phyloP scores from a whole-genome alignment of 2,113 vertebrate species.

The Charadrius vociferus region DNA sequence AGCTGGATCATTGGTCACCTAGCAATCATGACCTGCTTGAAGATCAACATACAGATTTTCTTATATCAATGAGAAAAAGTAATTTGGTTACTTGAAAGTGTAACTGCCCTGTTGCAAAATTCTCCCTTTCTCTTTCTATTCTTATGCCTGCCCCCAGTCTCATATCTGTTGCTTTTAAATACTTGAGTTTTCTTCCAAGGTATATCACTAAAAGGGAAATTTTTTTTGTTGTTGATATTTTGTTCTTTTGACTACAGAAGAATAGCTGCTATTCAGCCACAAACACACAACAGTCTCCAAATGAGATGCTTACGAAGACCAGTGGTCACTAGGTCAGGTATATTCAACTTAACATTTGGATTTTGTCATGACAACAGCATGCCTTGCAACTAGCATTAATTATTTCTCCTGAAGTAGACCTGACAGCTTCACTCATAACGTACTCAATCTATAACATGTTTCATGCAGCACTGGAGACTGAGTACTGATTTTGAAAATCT shows the following conservation, averaged over 20 bases:
- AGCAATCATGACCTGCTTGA: not conserved
- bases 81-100: not conserved
- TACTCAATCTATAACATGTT: not conserved
- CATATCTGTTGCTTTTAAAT: not conserved
- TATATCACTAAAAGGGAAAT: not conserved
- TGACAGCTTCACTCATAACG: not conserved
- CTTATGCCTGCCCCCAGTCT: not conserved
- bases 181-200: not conserved
- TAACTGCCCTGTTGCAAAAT: not conserved
- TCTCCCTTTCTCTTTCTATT: not conserved
- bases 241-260: not conserved
- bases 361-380: not conserved
- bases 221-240: not conserved
- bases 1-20: not conserved
- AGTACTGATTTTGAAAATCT: not conserved
- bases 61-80: not conserved
- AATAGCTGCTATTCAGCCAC: not conserved
- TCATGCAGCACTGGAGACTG: not conserved
- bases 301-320: not conserved
- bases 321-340: not conserved
- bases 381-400: not conserved
- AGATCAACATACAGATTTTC: not conserved
- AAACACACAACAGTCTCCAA: not conserved
- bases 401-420: not conserved
- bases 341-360: not conserved